Base-by-base conservation (phyloP, 2,888 invertebrate genomes). In the Timema cristinae region DNA sequence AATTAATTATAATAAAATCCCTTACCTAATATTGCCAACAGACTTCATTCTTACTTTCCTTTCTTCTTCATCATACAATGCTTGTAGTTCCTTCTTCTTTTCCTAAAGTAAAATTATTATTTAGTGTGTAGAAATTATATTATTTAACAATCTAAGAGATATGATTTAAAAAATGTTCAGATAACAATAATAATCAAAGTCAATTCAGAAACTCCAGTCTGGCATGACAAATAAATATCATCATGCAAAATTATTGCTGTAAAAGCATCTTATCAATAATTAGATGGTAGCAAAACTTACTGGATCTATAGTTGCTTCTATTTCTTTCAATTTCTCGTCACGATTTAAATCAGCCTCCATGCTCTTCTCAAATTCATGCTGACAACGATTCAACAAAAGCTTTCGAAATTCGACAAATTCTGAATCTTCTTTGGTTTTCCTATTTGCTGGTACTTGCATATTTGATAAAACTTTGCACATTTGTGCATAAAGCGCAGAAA, bases 401-500 rank as follows among this genome's bases (percentile, higher is more conserved):
- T 90, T 91, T 72, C 92, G 87, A 82, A 95, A 95, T 80, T 89
- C 90, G 7, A 82, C 78, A 47, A 71, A 72, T 32, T 73, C 75
- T 11, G 67, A 61, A n/a, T 73, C 73, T 47, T 70, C 74, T 16
- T 73, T 71, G 16, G 13, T 61, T 6, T 47, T 69, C 59, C 70
- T 86, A 76, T 77, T 80, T 72, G 79, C 78, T 7, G 81, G 80
- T 77, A 91, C 91, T 85, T 89, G 88, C 78, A 91, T 85, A 77
- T 82, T 80, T 47, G 86, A 86, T 66, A 94, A 84, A 79, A 91
- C 89, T 79, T 89, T 87, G 79, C 94, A 94, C 88, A 98, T 90
- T 66, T 89, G 86, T 2, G 97, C 97, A 85, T 97, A 98, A 0
- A 94, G 93, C 70, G 91, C 91, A 13, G 95, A 94, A 82, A 97